Conservation (phyloP, 2,888 invertebrate genomes). For the Ophion costatus region DNA sequence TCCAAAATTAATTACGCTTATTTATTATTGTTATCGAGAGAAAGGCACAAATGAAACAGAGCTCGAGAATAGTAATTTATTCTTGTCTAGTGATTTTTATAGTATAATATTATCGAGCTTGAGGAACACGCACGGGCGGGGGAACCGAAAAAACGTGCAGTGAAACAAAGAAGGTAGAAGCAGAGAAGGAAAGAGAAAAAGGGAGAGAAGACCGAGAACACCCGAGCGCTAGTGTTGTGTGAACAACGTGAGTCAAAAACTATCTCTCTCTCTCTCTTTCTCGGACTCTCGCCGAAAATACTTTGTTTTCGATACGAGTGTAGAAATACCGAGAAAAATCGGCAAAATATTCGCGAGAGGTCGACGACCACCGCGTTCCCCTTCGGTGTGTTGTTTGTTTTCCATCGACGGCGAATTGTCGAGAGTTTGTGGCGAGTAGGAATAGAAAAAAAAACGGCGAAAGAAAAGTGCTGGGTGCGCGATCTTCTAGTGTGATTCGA, state of each 20-base stretch:
- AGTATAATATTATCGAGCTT: slow-evolving; percentile 2
- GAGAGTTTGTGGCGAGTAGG: slow-evolving; percentile 16
- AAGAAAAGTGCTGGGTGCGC: slow-evolving; percentile 4
- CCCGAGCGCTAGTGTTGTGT: slow-evolving; percentile 55
- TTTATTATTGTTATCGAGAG: slow-evolving; percentile 67
- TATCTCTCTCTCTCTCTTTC: slow-evolving; percentile 6
- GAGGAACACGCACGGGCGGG: slow-evolving; percentile 3
- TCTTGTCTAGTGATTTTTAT: slow-evolving; percentile 56
- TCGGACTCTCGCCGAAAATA: slow-evolving; percentile 22
- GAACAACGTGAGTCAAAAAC: slow-evolving; percentile 62
- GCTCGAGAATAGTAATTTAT: slow-evolving; percentile 54
- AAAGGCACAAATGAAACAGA: neutral
- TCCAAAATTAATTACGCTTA: slow-evolving; percentile 72
- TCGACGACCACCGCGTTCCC: slow-evolving; percentile 39
- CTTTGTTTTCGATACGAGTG: slow-evolving; percentile 27
- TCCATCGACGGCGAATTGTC: slow-evolving; percentile 18
- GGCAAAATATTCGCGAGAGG: neutral
- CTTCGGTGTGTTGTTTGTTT: slow-evolving; percentile 12
- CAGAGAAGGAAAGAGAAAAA: slow-evolving; percentile 12
- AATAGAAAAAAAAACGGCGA: slow-evolving; percentile 43
- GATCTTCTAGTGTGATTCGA: slow-evolving; percentile 9
- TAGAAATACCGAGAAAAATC: slow-evolving; percentile 23
- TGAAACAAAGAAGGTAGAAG: neutral
- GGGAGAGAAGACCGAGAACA: slow-evolving; percentile 16
- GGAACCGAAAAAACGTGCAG: neutral